Evolutionary conservation across 1,140 invertebrate species (phyloP), one percentile per base, ranked within the genome.

Genomic region (Muscidifurax raptorellus): DNA sequence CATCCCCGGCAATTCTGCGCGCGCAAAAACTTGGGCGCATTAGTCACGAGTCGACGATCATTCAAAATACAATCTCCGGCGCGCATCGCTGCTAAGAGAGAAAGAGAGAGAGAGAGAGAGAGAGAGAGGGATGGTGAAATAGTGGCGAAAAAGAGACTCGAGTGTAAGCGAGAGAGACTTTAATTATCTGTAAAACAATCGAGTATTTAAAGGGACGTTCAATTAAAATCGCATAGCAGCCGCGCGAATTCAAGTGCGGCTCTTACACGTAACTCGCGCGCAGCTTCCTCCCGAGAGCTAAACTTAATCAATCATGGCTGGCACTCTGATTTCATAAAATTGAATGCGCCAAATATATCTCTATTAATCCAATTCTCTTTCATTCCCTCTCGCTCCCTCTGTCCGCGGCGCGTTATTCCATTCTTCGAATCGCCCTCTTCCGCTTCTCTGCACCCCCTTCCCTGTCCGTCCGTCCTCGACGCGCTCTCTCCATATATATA

Each of bases 301-400:
- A 79, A 79, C 82, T 78, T 79, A 79, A 83, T 83, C 82, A 83
- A 83, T 83, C 76, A 83, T 28, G 3, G 67, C 27, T 66, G 66
- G 30, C 67, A 40, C 82, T 83, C 40, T 69, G 76, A 59, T 83
- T 83, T 79, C 25, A 79, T 67, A 67, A 83, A 79, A 79, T 64
- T 83, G 30, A 83, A 78, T 32, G 74, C 36, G 27, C 82, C 59
- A 69, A 78, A 47, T 83, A 83, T 83, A 83, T 72, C 66, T 79
- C 75, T 72, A 72, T 79, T 83, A 79, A 79, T 83, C 76, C 82
- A 36, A 83, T 79, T 79, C 9, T 76, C 67, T 80, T 18, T 72
- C 28, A 69, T 66, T 40, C 64, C 44, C 32, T 27, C 75, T 40
- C 36, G 32, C 32, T 69, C 32, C 2, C 32, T 36, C 30, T 69